phyloP scores from a whole-genome alignment of 2,113 vertebrate species.

The Channa argus region DNA sequence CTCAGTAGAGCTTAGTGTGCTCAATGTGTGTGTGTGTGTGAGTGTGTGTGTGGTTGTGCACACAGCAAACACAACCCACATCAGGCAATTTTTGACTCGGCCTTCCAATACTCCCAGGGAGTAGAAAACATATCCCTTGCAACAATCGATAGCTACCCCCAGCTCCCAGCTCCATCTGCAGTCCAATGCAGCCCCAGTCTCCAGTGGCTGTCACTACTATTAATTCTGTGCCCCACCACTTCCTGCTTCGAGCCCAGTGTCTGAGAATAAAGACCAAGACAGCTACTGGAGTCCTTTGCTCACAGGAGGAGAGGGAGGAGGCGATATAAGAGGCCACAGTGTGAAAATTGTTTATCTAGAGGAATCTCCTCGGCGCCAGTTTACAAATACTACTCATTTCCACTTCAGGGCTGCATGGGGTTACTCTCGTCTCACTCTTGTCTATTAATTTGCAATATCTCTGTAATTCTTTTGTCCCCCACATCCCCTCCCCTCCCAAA shows the following conservation, averaged over 20 bases:
- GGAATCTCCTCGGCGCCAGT: slow-evolving; percentile 47
- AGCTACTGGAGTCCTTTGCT: slow-evolving; percentile 59
- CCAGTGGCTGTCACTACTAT: slow-evolving; percentile 51
- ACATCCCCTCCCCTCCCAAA: not conserved
- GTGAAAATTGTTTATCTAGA: slow-evolving; percentile 66
- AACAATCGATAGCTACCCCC: slow-evolving; percentile 68
- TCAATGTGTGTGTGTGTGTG: slow-evolving; percentile 28
- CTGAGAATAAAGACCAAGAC: slow-evolving; percentile 66
- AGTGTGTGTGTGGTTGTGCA: slow-evolving; percentile 31
- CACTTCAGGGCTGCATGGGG: slow-evolving; percentile 38
- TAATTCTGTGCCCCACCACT: slow-evolving; percentile 64
- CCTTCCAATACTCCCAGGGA: slow-evolving; percentile 49
- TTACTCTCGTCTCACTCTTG: slow-evolving; percentile 24
- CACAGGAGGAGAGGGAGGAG: slow-evolving; percentile 41
- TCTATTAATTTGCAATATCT: slow-evolving; percentile 32
- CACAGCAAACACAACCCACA: slow-evolving; percentile 36
- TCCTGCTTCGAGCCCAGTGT: slow-evolving; percentile 49
- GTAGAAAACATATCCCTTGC: slow-evolving; percentile 58
- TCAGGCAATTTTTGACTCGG: slow-evolving; percentile 55
- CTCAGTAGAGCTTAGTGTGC: slow-evolving; percentile 39
- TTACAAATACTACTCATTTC: slow-evolving; percentile 48
- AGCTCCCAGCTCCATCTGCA: slow-evolving; percentile 48
- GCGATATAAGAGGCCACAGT: slow-evolving; percentile 23
- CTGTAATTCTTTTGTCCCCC: slow-evolving; percentile 16
- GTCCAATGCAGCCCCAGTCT: slow-evolving; percentile 44